These are phyloP conservation scores for Pyrrhia umbra DNA, from an alignment of 2,888 invertebrate genomes.

Conservation along the genomic window DNA sequence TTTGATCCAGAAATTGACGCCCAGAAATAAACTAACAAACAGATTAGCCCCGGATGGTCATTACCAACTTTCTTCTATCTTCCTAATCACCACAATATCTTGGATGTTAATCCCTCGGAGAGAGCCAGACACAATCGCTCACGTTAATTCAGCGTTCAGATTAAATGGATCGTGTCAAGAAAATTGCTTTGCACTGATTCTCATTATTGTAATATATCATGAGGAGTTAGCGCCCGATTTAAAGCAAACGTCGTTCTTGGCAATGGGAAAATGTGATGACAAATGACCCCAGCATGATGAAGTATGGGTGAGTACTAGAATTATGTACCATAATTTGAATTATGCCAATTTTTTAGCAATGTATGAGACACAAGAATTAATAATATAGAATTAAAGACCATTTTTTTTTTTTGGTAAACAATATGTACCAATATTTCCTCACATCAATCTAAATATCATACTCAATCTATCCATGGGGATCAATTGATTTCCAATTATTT, in stretches of 20 bases:
- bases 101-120: conserved; percentile 5
- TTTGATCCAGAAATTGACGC: no score
- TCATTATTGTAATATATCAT: conserved; percentile 49
- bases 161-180: conserved; percentile 39
- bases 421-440: no score
- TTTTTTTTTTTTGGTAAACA: no score
- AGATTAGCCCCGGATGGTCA: no score
- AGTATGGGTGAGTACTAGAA: background rate
- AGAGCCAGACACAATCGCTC: conserved; percentile 46
- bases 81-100: conserved; percentile 13
- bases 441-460: no score
- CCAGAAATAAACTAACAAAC: no score
- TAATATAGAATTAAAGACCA: no score
- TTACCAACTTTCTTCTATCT: conserved; percentile 22
- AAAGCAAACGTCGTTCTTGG: conserved; percentile 7
- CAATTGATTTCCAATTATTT: no score
- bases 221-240: conserved; percentile 25
- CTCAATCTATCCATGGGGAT: no score
- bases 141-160: conserved; percentile 48
- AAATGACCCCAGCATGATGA: conserved; percentile 21
- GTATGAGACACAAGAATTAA: no score
- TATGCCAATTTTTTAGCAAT: no score
- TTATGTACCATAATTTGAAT: background rate
- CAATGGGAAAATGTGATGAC: conserved; percentile 24
- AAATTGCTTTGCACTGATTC: conserved; percentile 46